Percentiles rank a stretch among this genome's conserved stretches.
Evolutionary conservation across 2,797 vertebrate species (phyloP).

Genomic region (Tokudaia muenninki): DNA sequence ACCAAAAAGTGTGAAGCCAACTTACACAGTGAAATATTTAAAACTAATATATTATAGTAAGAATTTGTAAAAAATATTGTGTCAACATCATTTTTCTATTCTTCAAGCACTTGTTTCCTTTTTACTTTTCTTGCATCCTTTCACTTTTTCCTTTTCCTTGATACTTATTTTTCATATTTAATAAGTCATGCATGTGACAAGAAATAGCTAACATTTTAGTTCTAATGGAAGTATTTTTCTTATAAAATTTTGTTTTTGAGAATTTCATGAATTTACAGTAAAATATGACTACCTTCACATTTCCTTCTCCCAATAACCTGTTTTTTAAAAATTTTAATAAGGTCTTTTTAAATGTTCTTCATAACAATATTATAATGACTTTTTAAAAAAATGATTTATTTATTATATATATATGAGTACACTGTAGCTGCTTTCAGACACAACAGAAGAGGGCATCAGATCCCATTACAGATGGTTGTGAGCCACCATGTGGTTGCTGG

Average conservation of each 20-base stretch:
- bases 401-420: too few species aligned
- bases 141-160: background rate
- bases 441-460: too few species aligned
- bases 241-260: background rate
- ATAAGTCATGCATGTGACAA: conserved; percentile 28
- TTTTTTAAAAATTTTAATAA: background rate
- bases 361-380: background rate
- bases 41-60: conserved; percentile 6
- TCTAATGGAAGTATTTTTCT: background rate
- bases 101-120: conserved; percentile 29
- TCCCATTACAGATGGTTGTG: too few species aligned
- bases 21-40: conserved; percentile 18
- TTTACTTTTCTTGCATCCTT: conserved; percentile 18
- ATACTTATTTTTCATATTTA: conserved; percentile 17
- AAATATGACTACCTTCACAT: background rate
- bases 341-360: background rate
- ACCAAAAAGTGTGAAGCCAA: conserved; percentile 16
- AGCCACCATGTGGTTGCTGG: too few species aligned
- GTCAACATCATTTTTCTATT: background rate
- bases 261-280: background rate
- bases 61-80: conserved; percentile 27
- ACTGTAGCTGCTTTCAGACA: too few species aligned
- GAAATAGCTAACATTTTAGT: conserved; percentile 31
- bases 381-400: background rate
- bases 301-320: background rate